These are phyloP conservation scores for Oreotrochilus melanogaster DNA, from an alignment of 2,113 vertebrate species.

Conservation along the genomic window DNA sequence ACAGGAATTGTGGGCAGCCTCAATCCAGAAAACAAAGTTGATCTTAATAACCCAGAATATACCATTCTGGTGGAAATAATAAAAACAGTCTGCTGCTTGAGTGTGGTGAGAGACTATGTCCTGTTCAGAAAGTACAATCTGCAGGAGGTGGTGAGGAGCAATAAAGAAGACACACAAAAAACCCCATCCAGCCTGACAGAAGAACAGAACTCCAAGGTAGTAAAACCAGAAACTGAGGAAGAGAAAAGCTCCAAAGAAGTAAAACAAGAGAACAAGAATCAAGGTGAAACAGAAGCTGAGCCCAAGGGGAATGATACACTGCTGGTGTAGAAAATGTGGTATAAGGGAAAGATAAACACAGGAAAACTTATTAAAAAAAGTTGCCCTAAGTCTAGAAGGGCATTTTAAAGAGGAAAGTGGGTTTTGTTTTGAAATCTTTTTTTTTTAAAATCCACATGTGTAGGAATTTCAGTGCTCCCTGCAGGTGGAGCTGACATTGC, in stretches of 20 bases:
- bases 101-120: constrained; percentile 91
- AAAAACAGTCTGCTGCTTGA: constrained; percentile 91
- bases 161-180: constrained; percentile 43
- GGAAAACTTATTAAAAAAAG: background rate
- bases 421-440: constrained; percentile 21
- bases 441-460: background rate
- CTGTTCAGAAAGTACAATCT: constrained; percentile 94
- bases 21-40: constrained; percentile 94
- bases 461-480: background rate
- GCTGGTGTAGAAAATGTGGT: background rate
- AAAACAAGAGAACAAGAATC: constrained; percentile 37
- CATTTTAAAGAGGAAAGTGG: background rate
- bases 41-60: constrained; percentile 91
- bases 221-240: background rate
- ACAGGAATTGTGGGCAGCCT: constrained; percentile 89
- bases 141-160: constrained; percentile 90
- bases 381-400: background rate
- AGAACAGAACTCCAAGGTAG: background rate
- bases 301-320: background rate
- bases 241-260: background rate
- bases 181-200: background rate
- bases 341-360: background rate
- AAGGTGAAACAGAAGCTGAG: constrained; percentile 20
- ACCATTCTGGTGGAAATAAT: constrained; percentile 96
- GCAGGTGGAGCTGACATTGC: background rate